A percentile compares a stretch with the other conserved stretches of the same genome.
phyloP scores from a whole-genome alignment of 2,888 invertebrate species.

The Meliscaeva auricollis region DNA sequence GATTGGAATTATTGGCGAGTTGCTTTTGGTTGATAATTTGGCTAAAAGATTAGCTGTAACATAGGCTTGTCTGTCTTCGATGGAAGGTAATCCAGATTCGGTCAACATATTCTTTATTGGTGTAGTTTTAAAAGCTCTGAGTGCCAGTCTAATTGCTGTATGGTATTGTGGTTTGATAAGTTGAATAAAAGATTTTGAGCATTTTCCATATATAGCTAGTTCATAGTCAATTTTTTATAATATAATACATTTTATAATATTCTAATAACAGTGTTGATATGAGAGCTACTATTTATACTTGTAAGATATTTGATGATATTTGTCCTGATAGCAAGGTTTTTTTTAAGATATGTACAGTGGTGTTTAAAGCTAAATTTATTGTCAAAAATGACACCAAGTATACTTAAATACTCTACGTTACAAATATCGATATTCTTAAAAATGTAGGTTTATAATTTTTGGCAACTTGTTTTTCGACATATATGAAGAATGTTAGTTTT shows the following conservation, averaged over 20 bases:
- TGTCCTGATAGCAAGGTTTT: constrained; percentile 38
- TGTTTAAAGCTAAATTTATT: constrained; percentile 37
- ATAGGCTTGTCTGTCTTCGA: not conserved
- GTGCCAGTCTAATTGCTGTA: constrained; percentile 26
- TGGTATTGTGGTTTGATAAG: constrained; percentile 42
- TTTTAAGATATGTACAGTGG: constrained; percentile 50
- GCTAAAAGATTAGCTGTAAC: constrained; percentile 48
- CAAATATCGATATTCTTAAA: no score
- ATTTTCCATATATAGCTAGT: constrained; percentile 17
- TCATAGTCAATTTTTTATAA: constrained; percentile 57
- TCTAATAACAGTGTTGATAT: constrained; percentile 34
- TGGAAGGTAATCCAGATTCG: not conserved
- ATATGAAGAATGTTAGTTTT: constrained; percentile 28
- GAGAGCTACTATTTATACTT: not conserved
- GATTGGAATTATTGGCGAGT: not conserved
- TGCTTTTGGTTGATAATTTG: constrained; percentile 20
- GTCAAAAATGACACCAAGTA: constrained; percentile 24
- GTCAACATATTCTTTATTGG: not conserved
- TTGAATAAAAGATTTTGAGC: constrained; percentile 32
- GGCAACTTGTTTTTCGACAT: constrained; percentile 15
- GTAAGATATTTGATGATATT: not conserved
- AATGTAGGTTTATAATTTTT: no score
- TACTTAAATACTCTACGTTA: no score
- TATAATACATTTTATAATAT: constrained; percentile 46
- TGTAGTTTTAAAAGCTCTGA: constrained; percentile 46